Percentiles rank a stretch among this genome's conserved stretches.
These are phyloP conservation scores for Flabesymbios commensalis DNA, from an alignment of 2,888 invertebrate species.

Conservation along the genomic window DNA sequence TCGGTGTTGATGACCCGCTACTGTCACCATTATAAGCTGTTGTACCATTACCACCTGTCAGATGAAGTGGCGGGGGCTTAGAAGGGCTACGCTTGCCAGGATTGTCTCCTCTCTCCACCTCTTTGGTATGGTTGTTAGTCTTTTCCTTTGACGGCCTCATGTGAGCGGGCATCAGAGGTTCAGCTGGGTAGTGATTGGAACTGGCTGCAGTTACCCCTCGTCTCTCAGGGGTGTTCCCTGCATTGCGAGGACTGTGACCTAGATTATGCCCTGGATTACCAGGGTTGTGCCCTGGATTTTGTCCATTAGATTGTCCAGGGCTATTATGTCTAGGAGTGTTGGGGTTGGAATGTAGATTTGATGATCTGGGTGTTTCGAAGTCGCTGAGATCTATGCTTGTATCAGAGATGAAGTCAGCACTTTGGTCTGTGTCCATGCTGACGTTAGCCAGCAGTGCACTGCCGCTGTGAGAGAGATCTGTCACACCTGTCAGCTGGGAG, in stretches of 20 bases:
- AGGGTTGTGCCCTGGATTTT: too few species aligned
- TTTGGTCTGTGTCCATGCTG: slow-evolving; percentile 49
- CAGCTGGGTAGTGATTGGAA: slow-evolving; percentile 57
- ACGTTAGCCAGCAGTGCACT: slow-evolving; percentile 48
- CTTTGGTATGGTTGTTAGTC: slow-evolving; percentile 71
- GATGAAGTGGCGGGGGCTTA: background rate
- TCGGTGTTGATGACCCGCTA: slow-evolving; percentile 21
- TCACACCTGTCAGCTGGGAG: slow-evolving; percentile 4
- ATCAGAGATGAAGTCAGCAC: slow-evolving; percentile 24
- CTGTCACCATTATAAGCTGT: background rate
- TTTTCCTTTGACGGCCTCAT: slow-evolving; percentile 70
- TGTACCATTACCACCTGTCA: background rate
- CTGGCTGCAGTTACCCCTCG: too few species aligned
- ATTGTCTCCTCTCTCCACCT: slow-evolving; percentile 70
- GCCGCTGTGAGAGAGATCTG: background rate
- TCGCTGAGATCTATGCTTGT: slow-evolving; percentile 21
- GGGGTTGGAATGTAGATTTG: too few species aligned
- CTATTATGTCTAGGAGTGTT: too few species aligned
- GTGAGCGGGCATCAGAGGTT: slow-evolving; percentile 68
- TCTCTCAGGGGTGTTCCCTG: too few species aligned
- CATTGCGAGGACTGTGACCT: too few species aligned
- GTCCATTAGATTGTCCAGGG: too few species aligned
- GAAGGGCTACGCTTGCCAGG: slow-evolving; percentile 4
- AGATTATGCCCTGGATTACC: background rate
- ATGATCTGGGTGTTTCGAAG: background rate